Conservation (phyloP, 2,797 vertebrate genomes). For the Hipposideros larvatus region DNA sequence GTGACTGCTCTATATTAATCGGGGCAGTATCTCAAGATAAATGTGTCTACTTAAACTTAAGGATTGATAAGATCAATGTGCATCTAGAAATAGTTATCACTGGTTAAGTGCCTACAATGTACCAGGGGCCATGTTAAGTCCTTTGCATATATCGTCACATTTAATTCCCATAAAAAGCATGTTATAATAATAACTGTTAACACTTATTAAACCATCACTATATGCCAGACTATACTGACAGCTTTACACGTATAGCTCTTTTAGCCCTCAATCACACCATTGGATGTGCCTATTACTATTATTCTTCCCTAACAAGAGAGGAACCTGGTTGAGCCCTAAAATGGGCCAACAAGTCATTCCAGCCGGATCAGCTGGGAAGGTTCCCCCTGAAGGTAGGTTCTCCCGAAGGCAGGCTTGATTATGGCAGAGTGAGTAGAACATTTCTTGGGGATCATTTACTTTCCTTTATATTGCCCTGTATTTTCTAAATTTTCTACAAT, state of each 20-base stretch:
- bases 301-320: background rate
- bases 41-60: constrained; percentile 5
- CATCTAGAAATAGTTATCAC: constrained; percentile 41
- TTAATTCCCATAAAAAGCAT: constrained; percentile 44
- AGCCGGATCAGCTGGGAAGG: background rate
- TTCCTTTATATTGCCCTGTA: constrained; percentile 10
- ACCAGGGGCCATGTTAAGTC: background rate
- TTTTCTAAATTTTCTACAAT: constrained; percentile 44
- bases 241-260: background rate
- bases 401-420: background rate
- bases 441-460: background rate
- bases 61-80: background rate
- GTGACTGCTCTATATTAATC: background rate
- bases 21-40: constrained; percentile 1
- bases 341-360: background rate
- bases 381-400: background rate
- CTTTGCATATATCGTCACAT: background rate
- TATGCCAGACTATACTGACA: background rate
- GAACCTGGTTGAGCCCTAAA: background rate
- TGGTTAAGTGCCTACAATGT: constrained; percentile 8
- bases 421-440: background rate
- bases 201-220: background rate
- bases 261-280: background rate
- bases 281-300: background rate
- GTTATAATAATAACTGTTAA: background rate